Evolutionary conservation across 2,797 vertebrate species (phyloP), one percentile per base, ranked within the genome.

Genomic region (Syndactyla subalaris): DNA sequence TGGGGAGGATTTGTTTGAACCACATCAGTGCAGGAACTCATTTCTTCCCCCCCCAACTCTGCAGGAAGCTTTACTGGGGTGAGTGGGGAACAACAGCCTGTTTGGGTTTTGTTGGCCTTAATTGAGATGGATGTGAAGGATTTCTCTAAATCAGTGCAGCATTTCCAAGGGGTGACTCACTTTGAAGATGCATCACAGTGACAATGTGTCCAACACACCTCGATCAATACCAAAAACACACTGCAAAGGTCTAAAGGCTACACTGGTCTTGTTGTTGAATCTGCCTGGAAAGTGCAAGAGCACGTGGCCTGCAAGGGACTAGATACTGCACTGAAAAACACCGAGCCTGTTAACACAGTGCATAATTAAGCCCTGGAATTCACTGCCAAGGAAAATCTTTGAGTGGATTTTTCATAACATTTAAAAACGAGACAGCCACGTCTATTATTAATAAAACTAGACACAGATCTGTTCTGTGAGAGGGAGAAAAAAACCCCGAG

Each of bases 351-450:
- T 93, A 92, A 88, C 6, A 1, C 88, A 39, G 87, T 8, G 70
- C 76, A 62, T 93, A 91, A 94, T 94, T 94, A 94, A 88, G 48
- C 62, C 84, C 76, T 14, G 83, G 61, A 30, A 84, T 34, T 72
- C 79, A n/a, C 13, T 89, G 93, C 94, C 96, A 86, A 77, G 38
- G 82, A 80, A 92, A 92, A 92, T 83, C 91, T 95, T 51, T 12
- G 87, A 32, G 57, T 79, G 71, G 81, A 88, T 86, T 89, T 93
- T 92, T 91, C 95, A 87, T 87, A 91, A 91, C 39, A 12, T 57
- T 78, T 29, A 9, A 63, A 91, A 55, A 45, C 75, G 81, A 94
- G 78, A 57, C 82, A 95, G 95, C 81, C 76, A 14, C 0, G 29
- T 52, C 49, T 93, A 72, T 92, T 91, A 94, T 89, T 85, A 89